Conservation (phyloP, 2,113 vertebrate species). For the Pedetes capensis region DNA sequence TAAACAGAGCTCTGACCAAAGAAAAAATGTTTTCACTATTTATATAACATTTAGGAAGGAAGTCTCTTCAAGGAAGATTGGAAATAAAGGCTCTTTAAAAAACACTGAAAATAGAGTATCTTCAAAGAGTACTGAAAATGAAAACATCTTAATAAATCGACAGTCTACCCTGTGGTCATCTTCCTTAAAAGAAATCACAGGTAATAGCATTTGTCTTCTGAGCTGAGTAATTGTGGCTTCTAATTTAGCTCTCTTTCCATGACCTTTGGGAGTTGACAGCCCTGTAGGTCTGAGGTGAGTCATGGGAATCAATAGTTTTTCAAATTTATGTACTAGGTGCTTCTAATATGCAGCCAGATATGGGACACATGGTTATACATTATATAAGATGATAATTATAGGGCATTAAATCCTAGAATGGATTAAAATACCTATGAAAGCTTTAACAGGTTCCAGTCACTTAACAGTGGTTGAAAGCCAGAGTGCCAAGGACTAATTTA, state of each 20-base stretch:
- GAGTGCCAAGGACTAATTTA: not conserved
- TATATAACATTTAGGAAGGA: conserved; percentile 60
- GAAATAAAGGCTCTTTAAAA: conserved; percentile 54
- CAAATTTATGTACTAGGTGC: not conserved
- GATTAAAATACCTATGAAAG: conserved; percentile 36
- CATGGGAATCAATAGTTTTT: not conserved
- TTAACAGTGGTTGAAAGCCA: not conserved
- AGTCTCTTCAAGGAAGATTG: conserved; percentile 50
- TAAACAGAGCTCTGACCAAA: not conserved
- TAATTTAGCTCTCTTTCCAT: not conserved
- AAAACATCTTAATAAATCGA: conserved; percentile 51
- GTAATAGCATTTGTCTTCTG: conserved; percentile 47
- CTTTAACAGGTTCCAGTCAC: conserved; percentile 16
- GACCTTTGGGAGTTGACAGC: not conserved
- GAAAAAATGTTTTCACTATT: not conserved
- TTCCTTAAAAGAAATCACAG: conserved; percentile 57
- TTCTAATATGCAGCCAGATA: not conserved
- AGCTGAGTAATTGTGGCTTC: conserved; percentile 7
- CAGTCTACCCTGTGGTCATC: conserved; percentile 37
- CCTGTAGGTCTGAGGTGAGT: not conserved
- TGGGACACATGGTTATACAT: not conserved
- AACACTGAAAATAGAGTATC: conserved; percentile 44
- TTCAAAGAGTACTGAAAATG: conserved; percentile 59
- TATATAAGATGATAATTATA: conserved; percentile 11
- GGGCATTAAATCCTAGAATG: conserved; percentile 39